phyloP scores from a whole-genome alignment of 2,888 invertebrate genomes.

The Koerneria pararmatus region DNA sequence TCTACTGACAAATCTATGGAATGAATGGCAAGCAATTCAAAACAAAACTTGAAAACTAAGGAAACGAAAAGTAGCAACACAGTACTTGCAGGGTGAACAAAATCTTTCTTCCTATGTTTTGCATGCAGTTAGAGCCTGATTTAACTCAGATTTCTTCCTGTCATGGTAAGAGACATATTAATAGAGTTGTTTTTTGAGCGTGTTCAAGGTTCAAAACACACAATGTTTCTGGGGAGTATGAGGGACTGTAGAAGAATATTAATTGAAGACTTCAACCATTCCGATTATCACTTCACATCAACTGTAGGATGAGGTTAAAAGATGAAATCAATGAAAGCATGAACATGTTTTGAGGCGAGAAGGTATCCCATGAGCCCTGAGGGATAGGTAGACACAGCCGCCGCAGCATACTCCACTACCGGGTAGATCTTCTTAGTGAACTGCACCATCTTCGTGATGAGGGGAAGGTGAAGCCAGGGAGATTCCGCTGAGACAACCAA shows the following conservation, averaged over 20 bases:
- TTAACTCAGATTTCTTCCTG: not conserved
- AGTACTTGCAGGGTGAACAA: too few relatives aligned
- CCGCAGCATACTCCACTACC: conserved; percentile 75
- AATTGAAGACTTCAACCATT: too few relatives aligned
- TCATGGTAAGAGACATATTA: not conserved
- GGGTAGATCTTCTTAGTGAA: conserved; percentile 78
- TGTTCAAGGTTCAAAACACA: too few relatives aligned
- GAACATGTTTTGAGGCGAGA: conserved; percentile 72
- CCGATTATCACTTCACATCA: too few relatives aligned
- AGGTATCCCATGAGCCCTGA: conserved; percentile 94
- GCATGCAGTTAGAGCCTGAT: too few relatives aligned
- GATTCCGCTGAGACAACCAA: conserved; percentile 72
- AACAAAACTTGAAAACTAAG: not conserved
- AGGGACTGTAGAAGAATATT: too few relatives aligned
- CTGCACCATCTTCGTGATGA: conserved; percentile 73
- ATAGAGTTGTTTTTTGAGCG: too few relatives aligned
- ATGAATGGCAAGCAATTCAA: not conserved
- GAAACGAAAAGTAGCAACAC: too few relatives aligned
- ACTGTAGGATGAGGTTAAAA: not conserved
- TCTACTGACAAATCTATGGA: not conserved
- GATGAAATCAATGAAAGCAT: conserved; percentile 58
- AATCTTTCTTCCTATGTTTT: too few relatives aligned
- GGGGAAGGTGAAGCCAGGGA: conserved; percentile 71
- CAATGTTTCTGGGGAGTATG: too few relatives aligned
- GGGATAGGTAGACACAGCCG: conserved; percentile 89